Conservation (phyloP, 2,888 invertebrate species). For the Dryobotodes eremita region DNA sequence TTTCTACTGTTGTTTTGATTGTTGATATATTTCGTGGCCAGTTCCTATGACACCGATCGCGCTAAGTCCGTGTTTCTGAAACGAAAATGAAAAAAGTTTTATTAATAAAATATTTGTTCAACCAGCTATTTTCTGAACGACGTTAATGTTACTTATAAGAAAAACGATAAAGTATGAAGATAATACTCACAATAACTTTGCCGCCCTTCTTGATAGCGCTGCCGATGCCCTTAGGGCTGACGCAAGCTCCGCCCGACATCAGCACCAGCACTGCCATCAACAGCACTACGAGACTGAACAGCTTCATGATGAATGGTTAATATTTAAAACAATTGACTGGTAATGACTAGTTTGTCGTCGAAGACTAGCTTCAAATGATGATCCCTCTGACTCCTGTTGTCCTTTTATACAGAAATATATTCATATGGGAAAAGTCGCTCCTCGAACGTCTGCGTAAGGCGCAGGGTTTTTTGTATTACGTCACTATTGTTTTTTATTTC, state of each 20-base stretch:
- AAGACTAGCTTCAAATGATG: constrained; percentile 14
- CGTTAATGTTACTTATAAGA: background rate
- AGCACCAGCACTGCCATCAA: constrained; percentile 50
- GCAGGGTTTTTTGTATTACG: constrained; percentile 14
- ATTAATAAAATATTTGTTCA: background rate
- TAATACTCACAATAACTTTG: constrained; percentile 65
- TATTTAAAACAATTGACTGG: background rate
- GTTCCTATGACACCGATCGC: constrained; percentile 67
- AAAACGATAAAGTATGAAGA: background rate
- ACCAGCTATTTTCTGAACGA: background rate
- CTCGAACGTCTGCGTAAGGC: background rate
- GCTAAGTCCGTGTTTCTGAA: constrained; percentile 65
- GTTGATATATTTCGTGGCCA: constrained; percentile 70
- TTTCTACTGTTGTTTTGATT: constrained; percentile 42
- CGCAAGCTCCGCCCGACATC: constrained; percentile 41
- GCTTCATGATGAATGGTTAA: constrained; percentile 36
- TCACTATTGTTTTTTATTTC: constrained; percentile 15
- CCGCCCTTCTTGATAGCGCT: constrained; percentile 67
- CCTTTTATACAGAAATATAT: constrained; percentile 19
- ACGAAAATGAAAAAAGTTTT: background rate
- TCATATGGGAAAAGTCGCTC: background rate
- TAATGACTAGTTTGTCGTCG: background rate
- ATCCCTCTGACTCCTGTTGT: background rate
- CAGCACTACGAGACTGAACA: constrained; percentile 44
- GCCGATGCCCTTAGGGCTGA: constrained; percentile 44